phyloP scores from a whole-genome alignment of 2,797 vertebrate species.

The Pipistrellus pipistrellus region DNA sequence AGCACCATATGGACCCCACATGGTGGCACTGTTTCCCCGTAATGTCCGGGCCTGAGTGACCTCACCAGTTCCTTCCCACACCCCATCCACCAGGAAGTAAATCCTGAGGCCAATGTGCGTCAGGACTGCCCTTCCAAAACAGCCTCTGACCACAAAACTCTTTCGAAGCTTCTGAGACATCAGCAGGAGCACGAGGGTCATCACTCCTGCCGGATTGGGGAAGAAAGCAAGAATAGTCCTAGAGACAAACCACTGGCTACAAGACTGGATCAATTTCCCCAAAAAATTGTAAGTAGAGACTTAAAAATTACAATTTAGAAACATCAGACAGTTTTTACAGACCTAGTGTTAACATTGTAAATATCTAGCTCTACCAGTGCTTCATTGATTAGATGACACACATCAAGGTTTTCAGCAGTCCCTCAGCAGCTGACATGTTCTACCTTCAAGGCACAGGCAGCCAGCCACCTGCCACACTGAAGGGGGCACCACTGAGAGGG shows the following conservation, averaged over 20 bases:
- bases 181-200: neutral
- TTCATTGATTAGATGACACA: neutral
- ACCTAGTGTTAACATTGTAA: neutral
- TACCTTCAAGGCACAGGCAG: neutral
- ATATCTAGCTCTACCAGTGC: neutral
- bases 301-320: neutral
- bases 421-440: neutral
- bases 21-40: neutral
- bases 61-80: neutral
- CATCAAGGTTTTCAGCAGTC: neutral
- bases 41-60: too few relatives aligned
- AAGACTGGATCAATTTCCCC: neutral
- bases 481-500: neutral
- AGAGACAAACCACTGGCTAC: neutral
- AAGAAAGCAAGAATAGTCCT: constrained; percentile 4
- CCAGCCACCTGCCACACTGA: neutral
- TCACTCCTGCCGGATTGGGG: neutral
- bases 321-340: neutral
- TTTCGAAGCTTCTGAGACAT: neutral
- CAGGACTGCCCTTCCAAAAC: neutral
- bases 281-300: neutral
- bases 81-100: neutral
- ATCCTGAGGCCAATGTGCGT: neutral
- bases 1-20: neutral
- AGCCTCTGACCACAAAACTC: neutral